Conservation (phyloP, 1,140 invertebrate species). For the Battus philenor region DNA sequence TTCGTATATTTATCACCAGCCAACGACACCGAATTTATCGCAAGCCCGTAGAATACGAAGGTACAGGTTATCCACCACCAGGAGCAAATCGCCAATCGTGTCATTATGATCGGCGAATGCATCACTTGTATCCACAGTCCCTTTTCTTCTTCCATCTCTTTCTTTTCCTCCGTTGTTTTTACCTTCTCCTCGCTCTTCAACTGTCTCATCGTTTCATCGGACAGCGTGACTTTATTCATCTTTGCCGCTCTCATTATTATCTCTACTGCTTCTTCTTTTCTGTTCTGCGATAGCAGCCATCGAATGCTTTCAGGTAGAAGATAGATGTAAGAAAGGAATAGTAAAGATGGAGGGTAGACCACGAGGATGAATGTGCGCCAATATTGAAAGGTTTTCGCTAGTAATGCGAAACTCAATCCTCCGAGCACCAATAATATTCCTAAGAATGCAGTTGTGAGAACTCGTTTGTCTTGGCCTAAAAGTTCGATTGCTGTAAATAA, state of each 20-base stretch:
- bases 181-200: constrained; percentile 41
- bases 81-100: constrained; percentile 53
- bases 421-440: constrained; percentile 56
- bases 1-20: constrained; percentile 84
- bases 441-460: constrained; percentile 56
- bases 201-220: constrained; percentile 68
- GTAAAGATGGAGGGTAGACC: constrained; percentile 52
- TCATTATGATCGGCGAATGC: constrained; percentile 56
- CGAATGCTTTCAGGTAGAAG: constrained; percentile 61
- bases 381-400: constrained; percentile 57
- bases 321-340: constrained; percentile 58
- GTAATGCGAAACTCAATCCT: constrained; percentile 49
- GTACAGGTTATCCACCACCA: constrained; percentile 84
- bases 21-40: constrained; percentile 85
- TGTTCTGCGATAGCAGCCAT: constrained; percentile 85
- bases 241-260: constrained; percentile 79
- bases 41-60: constrained; percentile 89
- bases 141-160: constrained; percentile 26
- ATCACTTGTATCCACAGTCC: constrained; percentile 58
- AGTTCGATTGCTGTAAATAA: constrained; percentile 55
- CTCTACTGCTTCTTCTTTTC: constrained; percentile 79
- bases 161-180: constrained; percentile 35
- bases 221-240: constrained; percentile 80
- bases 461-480: constrained; percentile 55
- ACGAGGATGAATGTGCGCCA: constrained; percentile 63